Base-by-base conservation (phyloP, 2,888 invertebrate species). In the Meganola albula region DNA sequence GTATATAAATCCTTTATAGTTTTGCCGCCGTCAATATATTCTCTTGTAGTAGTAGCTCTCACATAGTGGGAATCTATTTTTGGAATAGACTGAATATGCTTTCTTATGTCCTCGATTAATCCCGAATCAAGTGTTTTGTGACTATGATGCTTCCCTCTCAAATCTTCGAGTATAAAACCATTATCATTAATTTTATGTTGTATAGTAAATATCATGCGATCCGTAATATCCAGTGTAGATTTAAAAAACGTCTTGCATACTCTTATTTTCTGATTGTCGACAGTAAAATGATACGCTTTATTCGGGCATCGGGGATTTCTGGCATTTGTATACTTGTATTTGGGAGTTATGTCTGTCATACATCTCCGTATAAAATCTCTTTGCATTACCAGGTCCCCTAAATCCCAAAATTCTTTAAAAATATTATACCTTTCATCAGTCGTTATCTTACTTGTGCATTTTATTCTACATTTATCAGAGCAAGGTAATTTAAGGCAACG, bases 101-200 rank as follows among this genome's bases (percentile, higher is more conserved):
- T 4, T 12, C 18, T 24, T 7, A 31, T 31, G 14, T 31, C 31
- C 1, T 3, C 7, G n/a, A 20, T 20, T 5, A 20, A 7, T 5
- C 4, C 6, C n/a, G 20, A 7, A 2, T 20, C 20, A 20, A 2
- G 3, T 5, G 20, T 5, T 20, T 3, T 7, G 8, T 20, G 20
- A n/a, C 8, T 20, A 7, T 3, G 3, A 7, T 3, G 5, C 5
- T 12, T 24, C 36, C 24, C 10, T 44, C 41, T 48, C 8, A 23
- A 24, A 38, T 49, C 49, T 31, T 12, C 12, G 14, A 16, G 31
- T 27, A 46, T 24, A 40, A 45, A 22, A 23, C 44, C 44, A 38
- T 49, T 30, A 30, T 14, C 24, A 24, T 31, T 10, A 10, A 13
- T 31, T 13, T 33, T 33, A 9, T 12, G 14, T 8, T 24, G 27